Conservation (phyloP, 2,113 vertebrate species). For the Pithys albifrons region DNA sequence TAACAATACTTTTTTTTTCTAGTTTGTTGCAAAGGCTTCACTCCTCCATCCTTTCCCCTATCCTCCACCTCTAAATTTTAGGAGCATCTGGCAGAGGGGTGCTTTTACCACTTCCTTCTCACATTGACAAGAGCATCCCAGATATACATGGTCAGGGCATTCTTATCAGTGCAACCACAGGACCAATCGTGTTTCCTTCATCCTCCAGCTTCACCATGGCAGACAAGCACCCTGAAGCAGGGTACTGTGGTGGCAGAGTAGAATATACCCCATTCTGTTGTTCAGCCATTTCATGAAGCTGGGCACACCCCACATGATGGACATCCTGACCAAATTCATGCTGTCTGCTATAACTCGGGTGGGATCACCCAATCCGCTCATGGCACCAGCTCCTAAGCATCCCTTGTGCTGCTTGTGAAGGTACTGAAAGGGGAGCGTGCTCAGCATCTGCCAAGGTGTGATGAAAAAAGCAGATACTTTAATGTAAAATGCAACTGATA, state of each 20-base stretch:
- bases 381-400: background rate
- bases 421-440: background rate
- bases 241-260: background rate
- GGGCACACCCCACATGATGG: background rate
- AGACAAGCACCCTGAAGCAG: background rate
- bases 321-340: background rate
- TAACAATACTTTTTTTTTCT: background rate
- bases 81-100: fast-evolving
- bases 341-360: background rate
- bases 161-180: background rate
- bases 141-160: background rate
- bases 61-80: background rate
- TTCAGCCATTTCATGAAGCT: background rate
- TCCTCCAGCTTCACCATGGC: background rate
- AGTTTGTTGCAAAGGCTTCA: background rate
- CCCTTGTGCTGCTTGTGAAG: background rate
- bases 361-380: background rate
- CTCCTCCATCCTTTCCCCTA: background rate
- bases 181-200: fast-evolving
- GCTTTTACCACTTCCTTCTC: background rate
- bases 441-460: background rate
- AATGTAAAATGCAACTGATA: background rate
- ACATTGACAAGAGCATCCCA: background rate
- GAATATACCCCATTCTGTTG: background rate
- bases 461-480: background rate